phyloP scores from a whole-genome alignment of 2,888 invertebrate species.

The Hartigia nigra region DNA sequence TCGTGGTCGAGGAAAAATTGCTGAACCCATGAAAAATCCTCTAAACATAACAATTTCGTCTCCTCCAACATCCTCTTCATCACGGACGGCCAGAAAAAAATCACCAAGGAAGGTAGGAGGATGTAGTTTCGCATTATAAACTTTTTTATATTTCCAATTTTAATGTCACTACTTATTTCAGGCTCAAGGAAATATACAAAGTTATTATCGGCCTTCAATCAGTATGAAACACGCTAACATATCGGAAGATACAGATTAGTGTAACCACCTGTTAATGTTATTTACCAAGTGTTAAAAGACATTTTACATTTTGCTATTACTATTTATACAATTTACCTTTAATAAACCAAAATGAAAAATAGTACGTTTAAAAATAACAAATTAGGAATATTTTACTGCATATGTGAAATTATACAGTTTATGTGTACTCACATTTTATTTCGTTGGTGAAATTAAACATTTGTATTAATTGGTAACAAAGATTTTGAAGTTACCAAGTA shows the following conservation, averaged over 20 bases:
- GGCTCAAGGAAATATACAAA: not conserved
- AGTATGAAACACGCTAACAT: not conserved
- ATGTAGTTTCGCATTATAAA: not conserved
- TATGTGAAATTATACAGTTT: not conserved
- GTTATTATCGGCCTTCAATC: not conserved
- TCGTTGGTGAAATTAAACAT: not conserved
- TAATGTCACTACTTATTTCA: not conserved
- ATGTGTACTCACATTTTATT: not conserved
- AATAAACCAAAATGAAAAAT: not conserved
- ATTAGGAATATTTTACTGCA: not conserved
- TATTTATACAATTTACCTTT: not conserved
- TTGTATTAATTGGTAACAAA: not conserved
- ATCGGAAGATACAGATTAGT: not conserved
- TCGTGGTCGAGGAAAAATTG: constrained; percentile 10
- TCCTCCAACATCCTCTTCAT: not conserved
- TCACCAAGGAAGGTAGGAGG: not conserved
- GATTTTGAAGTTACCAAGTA: not conserved
- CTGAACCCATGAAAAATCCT: constrained; percentile 5
- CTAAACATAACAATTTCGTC: not conserved
- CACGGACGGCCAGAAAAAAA: not conserved
- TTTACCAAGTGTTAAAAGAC: not conserved
- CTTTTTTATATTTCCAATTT: not conserved
- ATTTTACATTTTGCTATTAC: not conserved
- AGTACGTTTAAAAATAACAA: not conserved
- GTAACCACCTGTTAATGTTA: not conserved